phyloP scores from a whole-genome alignment of 92 coral and sea anemone genomes.

The Plumapathes pennacea region DNA sequence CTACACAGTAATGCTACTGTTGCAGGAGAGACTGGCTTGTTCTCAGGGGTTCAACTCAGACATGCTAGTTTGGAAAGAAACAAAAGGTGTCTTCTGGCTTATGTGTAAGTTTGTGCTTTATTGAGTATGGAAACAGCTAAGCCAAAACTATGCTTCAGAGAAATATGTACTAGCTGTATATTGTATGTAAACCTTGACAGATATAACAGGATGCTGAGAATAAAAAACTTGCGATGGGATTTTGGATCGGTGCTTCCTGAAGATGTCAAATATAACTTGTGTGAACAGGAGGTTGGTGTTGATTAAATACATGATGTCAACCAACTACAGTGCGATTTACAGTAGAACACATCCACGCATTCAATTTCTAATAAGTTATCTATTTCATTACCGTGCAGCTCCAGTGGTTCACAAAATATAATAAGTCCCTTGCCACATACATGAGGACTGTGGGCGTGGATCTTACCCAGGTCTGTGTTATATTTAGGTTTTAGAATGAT shows the following conservation, averaged over 20 bases:
- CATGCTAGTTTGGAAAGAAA: slow-evolving; percentile 97
- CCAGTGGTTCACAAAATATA: slow-evolving; percentile 89
- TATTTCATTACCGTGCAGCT: slow-evolving; percentile 26
- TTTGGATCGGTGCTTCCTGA: slow-evolving; percentile 96
- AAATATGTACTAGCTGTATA: no score
- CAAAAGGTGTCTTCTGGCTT: slow-evolving; percentile 92
- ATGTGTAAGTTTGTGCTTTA: slow-evolving; percentile 58
- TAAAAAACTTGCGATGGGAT: slow-evolving; percentile 91
- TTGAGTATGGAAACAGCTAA: no score
- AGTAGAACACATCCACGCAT: not conserved
- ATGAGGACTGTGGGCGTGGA: slow-evolving; percentile 94
- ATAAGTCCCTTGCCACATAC: slow-evolving; percentile 85
- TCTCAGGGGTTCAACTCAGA: slow-evolving; percentile 90
- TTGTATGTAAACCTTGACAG: slow-evolving; percentile 9
- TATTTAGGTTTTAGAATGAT: not conserved
- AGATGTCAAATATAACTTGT: slow-evolving; percentile 82
- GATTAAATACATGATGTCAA: not conserved
- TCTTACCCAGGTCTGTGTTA: slow-evolving; percentile 69
- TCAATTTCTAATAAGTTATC: not conserved
- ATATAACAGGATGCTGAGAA: slow-evolving; percentile 89
- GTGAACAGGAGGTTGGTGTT: slow-evolving; percentile 83
- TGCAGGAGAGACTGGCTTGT: slow-evolving; percentile 88
- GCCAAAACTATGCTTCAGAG: no score
- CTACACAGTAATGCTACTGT: slow-evolving; percentile 69
- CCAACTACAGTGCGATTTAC: not conserved